Conservation (phyloP, 2,797 vertebrate genomes). For the Enteromius trimaculatus region DNA sequence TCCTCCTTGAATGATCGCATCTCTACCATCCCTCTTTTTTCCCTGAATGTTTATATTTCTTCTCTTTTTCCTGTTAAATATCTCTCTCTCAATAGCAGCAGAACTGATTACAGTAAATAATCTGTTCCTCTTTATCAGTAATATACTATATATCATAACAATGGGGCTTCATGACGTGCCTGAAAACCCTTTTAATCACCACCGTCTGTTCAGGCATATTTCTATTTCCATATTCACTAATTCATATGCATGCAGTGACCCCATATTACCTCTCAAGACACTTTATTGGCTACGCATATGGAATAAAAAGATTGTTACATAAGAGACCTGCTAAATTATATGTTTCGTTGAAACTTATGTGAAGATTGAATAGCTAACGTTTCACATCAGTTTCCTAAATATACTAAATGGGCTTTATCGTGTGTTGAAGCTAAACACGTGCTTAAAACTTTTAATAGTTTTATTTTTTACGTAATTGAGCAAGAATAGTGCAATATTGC, state of each 20-base stretch:
- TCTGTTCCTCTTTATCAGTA: constrained; percentile 39
- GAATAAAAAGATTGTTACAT: constrained; percentile 25
- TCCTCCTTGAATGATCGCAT: not conserved
- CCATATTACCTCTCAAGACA: constrained; percentile 24
- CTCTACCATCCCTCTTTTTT: not conserved
- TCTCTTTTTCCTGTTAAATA: not conserved
- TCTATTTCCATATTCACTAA: constrained; percentile 22
- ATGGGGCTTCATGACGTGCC: constrained; percentile 17
- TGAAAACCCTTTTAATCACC: constrained; percentile 36
- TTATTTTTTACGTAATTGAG: not conserved
- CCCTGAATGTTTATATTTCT: not conserved
- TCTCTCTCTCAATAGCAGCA: not conserved
- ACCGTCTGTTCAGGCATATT: constrained; percentile 38
- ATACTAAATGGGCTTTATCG: not conserved
- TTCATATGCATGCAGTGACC: constrained; percentile 39
- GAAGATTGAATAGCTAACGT: not conserved
- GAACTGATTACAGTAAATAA: constrained; percentile 34
- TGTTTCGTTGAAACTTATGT: not conserved
- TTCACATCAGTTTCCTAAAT: not conserved
- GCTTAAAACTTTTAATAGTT: not conserved
- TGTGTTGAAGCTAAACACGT: not conserved
- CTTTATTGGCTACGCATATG: not conserved
- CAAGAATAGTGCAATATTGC: not conserved
- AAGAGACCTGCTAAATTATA: constrained; percentile 21
- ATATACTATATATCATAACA: constrained; percentile 36